phyloP scores from a whole-genome alignment of 2,888 invertebrate genomes.

The Parnassius smintheus region DNA sequence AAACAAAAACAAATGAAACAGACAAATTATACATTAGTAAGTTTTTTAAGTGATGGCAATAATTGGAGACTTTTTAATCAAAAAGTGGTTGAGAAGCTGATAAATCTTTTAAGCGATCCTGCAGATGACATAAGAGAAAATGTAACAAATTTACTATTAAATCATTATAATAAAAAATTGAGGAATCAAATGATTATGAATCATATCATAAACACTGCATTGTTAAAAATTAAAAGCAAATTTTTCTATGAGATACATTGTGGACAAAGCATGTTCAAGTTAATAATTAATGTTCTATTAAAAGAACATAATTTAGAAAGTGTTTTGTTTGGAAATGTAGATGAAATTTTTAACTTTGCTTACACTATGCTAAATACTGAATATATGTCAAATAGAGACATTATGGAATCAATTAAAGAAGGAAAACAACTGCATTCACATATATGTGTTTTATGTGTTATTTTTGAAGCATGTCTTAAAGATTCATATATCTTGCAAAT shows the following conservation, averaged over 20 bases:
- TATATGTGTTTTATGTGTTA: conserved; percentile 55
- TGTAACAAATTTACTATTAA: conserved; percentile 71
- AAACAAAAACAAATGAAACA: conserved; percentile 47
- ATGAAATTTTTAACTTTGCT: conserved; percentile 58
- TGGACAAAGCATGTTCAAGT: conserved; percentile 78
- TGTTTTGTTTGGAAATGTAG: conserved; percentile 44
- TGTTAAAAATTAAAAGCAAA: conserved; percentile 76
- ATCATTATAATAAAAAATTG: conserved; percentile 64
- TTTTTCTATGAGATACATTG: conserved; percentile 83
- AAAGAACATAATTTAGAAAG: conserved; percentile 40
- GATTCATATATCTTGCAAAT: conserved; percentile 46
- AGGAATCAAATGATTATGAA: conserved; percentile 45
- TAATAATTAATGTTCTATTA: conserved; percentile 64
- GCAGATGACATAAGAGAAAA: conserved; percentile 83
- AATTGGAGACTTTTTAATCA: conserved; percentile 67
- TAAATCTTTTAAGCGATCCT: conserved; percentile 79
- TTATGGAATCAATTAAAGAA: conserved; percentile 70
- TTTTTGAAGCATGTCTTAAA: conserved; percentile 50
- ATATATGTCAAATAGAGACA: conserved; percentile 56
- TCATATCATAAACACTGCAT: conserved; percentile 58
- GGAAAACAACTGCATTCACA: conserved; percentile 78
- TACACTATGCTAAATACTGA: conserved; percentile 50
- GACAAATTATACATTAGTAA: conserved; percentile 52
- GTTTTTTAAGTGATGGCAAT: conserved; percentile 55
- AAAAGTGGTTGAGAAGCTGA: conserved; percentile 63